phyloP scores from a whole-genome alignment of 2,888 invertebrate species.

The Thumatha senex region DNA sequence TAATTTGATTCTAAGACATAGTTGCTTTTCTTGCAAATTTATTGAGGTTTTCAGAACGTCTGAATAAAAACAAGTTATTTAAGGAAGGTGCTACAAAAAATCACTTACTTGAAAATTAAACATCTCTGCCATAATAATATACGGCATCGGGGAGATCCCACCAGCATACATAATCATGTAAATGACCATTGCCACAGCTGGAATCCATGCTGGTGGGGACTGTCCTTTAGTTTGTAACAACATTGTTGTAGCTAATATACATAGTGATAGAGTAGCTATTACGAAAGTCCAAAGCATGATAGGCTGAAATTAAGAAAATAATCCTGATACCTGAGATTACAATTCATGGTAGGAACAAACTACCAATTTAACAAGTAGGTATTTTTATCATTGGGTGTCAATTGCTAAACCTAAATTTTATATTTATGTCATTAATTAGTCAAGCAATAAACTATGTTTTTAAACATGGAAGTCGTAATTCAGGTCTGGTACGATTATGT shows the following conservation, averaged over 20 bases:
- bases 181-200: constrained; percentile 40
- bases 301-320: constrained; percentile 33
- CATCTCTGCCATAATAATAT: constrained; percentile 55
- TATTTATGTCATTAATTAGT: too few species aligned
- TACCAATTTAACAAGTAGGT: too few species aligned
- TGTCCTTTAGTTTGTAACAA: constrained; percentile 39
- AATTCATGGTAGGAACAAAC: too few species aligned
- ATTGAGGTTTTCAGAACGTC: too few species aligned
- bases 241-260: constrained; percentile 39
- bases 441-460: too few species aligned
- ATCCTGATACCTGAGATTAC: not conserved
- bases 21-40: too few species aligned
- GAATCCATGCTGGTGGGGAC: constrained; percentile 45
- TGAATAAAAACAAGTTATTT: too few species aligned
- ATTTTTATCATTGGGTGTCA: too few species aligned
- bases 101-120: constrained; percentile 55
- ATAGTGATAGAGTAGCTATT: constrained; percentile 32
- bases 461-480: too few species aligned
- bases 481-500: too few species aligned
- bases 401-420: too few species aligned
- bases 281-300: constrained; percentile 35
- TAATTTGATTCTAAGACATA: too few species aligned
- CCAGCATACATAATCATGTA: constrained; percentile 45
- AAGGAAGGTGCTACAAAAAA: not conserved
- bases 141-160: constrained; percentile 50